Evolutionary conservation across 2,888 invertebrate species (phyloP).

Genomic region (Lasioglossum calceatum): DNA sequence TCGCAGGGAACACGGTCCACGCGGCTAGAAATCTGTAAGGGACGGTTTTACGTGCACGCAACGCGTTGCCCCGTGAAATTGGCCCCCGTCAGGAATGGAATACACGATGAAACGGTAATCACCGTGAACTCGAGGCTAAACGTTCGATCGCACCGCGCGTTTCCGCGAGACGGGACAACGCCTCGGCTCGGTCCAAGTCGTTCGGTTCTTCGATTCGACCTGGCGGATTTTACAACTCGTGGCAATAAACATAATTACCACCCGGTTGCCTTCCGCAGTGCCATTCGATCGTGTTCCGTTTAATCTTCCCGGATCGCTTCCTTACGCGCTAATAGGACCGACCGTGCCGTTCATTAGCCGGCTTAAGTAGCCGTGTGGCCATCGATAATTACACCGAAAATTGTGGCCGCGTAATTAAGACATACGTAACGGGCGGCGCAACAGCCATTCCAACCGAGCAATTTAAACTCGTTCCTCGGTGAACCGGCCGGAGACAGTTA

Average conservation of each 20-base stretch:
- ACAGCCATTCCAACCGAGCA: slow-evolving; percentile 53
- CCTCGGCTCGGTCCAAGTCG: background rate
- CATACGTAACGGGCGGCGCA: slow-evolving; percentile 53
- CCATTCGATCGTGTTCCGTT: background rate
- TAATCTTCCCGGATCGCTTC: slow-evolving; percentile 2
- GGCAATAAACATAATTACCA: background rate
- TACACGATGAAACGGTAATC: slow-evolving; percentile 40
- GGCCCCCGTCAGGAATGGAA: slow-evolving; percentile 7
- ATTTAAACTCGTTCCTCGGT: slow-evolving; percentile 65
- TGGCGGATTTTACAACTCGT: background rate
- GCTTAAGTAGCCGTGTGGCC: background rate
- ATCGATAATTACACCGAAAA: slow-evolving; percentile 51
- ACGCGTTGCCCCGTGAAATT: slow-evolving; percentile 31
- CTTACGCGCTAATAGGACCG: background rate
- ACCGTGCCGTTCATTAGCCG: background rate
- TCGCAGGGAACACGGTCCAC: slow-evolving; percentile 30
- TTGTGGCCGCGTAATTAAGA: slow-evolving; percentile 65
- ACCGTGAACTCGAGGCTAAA: slow-evolving; percentile 5
- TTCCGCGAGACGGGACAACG: background rate
- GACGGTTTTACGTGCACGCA: slow-evolving; percentile 32
- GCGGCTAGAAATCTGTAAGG: slow-evolving; percentile 5
- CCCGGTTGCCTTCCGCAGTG: background rate
- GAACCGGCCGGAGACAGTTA: slow-evolving; percentile 64
- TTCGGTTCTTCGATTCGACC: background rate
- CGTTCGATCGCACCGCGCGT: background rate